A percentile compares a stretch with the other conserved stretches of the same genome.
Evolutionary conservation across 2,113 vertebrate genomes (phyloP).

Genomic region (Electrona antarctica): DNA sequence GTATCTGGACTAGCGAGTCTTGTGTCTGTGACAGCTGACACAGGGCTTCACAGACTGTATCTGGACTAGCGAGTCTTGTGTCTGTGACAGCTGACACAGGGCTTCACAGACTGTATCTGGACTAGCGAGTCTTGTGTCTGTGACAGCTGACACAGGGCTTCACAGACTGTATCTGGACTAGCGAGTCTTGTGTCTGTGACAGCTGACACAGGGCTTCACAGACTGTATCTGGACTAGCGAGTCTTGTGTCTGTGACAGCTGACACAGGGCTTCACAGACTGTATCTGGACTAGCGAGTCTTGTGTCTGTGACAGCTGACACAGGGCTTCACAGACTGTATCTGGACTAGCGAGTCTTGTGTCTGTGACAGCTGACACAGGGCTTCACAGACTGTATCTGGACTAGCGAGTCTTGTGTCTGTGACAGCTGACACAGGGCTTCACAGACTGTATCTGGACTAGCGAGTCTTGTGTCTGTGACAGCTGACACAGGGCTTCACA

Average conservation of each 20-base stretch:
- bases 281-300: background rate
- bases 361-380: constrained; percentile 1
- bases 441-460: background rate
- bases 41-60: background rate
- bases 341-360: background rate
- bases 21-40: constrained; percentile 5
- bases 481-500: background rate
- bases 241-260: constrained; percentile 3
- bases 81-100: constrained; percentile 1
- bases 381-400: background rate
- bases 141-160: background rate
- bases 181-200: background rate
- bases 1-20: background rate
- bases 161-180: background rate
- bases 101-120: background rate
- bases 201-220: background rate
- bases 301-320: constrained; percentile 5
- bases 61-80: background rate
- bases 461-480: background rate
- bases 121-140: background rate
- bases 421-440: background rate
- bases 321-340: background rate
- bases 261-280: background rate
- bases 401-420: background rate
- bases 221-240: background rate